phyloP scores from a whole-genome alignment of 2,113 vertebrate species.

The Alligator sinensis region DNA sequence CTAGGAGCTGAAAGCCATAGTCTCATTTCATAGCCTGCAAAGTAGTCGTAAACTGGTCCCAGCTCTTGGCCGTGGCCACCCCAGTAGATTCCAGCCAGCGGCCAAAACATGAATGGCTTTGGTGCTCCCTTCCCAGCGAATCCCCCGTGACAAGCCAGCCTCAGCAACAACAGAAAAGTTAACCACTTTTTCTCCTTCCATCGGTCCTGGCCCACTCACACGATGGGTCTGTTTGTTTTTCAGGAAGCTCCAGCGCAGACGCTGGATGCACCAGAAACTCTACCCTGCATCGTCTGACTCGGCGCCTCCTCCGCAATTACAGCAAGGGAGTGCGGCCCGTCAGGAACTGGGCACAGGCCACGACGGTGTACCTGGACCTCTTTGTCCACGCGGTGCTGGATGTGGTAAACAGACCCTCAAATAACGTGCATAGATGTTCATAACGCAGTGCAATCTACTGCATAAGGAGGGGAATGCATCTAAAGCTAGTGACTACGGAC shows the following conservation, averaged over 20 bases:
- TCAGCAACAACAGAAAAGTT: neutral
- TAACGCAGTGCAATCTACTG: neutral
- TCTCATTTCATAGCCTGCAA: neutral
- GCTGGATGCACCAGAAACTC: constrained; percentile 78
- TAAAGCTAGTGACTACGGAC: neutral
- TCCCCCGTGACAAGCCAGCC: neutral
- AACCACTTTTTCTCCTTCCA: neutral
- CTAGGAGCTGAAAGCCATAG: neutral
- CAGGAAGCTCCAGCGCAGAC: constrained; percentile 61
- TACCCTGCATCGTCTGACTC: constrained; percentile 81
- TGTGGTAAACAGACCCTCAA: constrained; percentile 79
- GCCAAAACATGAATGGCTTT: neutral
- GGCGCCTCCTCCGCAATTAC: constrained; percentile 82
- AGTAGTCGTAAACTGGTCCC: neutral
- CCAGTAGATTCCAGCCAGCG: neutral
- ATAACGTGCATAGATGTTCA: neutral
- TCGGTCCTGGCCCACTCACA: neutral
- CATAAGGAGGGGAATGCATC: neutral
- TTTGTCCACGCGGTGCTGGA: constrained; percentile 84
- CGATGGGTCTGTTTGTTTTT: neutral
- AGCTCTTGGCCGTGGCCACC: neutral
- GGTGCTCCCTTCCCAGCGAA: too few relatives aligned
- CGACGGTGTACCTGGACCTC: constrained; percentile 83
- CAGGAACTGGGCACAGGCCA: constrained; percentile 82
- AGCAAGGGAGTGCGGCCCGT: constrained; percentile 86